Evolutionary conservation across 2,797 vertebrate species (phyloP).

Genomic region (Sardinella longiceps): DNA sequence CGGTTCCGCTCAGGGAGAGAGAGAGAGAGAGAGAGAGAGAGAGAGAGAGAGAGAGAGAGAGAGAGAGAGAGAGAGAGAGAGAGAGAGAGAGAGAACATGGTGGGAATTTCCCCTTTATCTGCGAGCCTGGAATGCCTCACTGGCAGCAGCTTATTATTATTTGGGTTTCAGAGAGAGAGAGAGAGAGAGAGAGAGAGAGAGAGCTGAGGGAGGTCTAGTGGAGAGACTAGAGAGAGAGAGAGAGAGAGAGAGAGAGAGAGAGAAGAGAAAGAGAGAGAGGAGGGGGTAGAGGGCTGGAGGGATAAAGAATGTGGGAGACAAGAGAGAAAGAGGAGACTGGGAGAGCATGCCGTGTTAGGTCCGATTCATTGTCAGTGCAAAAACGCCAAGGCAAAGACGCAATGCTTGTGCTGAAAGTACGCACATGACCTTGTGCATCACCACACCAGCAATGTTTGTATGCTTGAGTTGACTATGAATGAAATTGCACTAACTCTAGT

Average conservation of each 20-base stretch:
- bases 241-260: background rate
- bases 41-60: conserved; percentile 21
- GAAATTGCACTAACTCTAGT: background rate
- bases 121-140: conserved; percentile 43
- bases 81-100: conserved; percentile 29
- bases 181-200: conserved; percentile 28
- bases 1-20: background rate
- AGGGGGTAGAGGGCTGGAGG: background rate
- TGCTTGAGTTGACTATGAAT: too few species aligned
- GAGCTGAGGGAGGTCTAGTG: background rate
- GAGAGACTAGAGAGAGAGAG: conserved; percentile 28
- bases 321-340: background rate
- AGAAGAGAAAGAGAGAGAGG: background rate
- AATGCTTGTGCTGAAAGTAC: too few species aligned
- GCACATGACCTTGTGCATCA: too few species aligned
- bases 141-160: conserved; percentile 38
- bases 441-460: too few species aligned
- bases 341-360: background rate
- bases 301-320: background rate
- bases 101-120: conserved; percentile 48
- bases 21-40: conserved; percentile 6
- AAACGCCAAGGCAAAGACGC: too few species aligned
- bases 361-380: too few species aligned
- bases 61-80: conserved; percentile 18
- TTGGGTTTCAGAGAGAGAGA: conserved; percentile 26